Percentiles rank a stretch among this genome's conserved stretches.
Evolutionary conservation across 2,797 vertebrate species (phyloP).

Genomic region (Emys orbicularis): DNA sequence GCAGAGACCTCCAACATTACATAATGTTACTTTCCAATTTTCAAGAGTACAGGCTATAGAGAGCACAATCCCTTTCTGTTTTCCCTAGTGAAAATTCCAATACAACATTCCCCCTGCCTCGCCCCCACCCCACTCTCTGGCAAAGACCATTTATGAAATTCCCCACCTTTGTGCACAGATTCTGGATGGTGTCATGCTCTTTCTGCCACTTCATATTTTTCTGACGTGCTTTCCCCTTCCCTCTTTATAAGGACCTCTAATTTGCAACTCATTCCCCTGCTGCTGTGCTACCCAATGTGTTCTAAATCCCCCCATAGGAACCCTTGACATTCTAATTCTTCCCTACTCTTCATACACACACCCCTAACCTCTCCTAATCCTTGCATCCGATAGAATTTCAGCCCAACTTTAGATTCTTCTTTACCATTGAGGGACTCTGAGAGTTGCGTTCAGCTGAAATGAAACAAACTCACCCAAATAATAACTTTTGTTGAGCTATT

Average conservation of each 20-base stretch:
- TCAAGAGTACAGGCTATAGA: not conserved
- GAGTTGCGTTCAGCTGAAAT: not conserved
- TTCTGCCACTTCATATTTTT: not conserved
- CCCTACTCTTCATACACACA: not conserved
- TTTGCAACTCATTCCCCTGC: not conserved
- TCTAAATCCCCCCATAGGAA: not conserved
- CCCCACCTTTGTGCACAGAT: not conserved
- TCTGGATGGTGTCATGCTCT: not conserved
- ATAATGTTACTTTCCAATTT: not conserved
- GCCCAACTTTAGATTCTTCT: too few relatives aligned
- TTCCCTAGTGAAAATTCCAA: not conserved
- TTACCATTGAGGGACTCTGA: not conserved
- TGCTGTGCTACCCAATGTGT: not conserved
- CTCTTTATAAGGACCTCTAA: not conserved
- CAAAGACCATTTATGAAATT: not conserved
- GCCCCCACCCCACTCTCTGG: too few relatives aligned
- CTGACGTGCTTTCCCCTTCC: not conserved
- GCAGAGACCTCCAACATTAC: not conserved
- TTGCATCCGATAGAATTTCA: not conserved
- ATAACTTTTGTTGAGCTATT: not conserved
- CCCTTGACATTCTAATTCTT: not conserved
- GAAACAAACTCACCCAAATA: accelerated
- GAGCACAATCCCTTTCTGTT: accelerated
- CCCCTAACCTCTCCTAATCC: not conserved
- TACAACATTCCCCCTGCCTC: not conserved